Evolutionary conservation across 2,888 invertebrate species (phyloP).

Genomic region (Anoplius nigerrimus): DNA sequence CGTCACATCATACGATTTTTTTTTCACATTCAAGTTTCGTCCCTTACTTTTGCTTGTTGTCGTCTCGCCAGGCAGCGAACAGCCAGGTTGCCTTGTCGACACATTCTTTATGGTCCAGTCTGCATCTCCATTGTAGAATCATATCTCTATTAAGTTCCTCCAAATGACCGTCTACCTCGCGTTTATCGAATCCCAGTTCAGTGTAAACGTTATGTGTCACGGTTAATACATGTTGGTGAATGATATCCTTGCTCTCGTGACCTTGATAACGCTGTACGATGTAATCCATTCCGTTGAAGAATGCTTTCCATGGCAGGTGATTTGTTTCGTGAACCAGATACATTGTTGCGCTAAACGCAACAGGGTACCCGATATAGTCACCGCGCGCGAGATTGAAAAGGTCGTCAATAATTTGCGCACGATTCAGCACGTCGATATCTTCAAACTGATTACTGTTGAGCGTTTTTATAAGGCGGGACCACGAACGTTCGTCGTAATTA

Average conservation of each 20-base stretch:
- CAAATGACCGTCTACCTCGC: conserved; percentile 76
- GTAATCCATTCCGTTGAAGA: conserved; percentile 74
- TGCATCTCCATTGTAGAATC: conserved; percentile 82
- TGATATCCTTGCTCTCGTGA: conserved; percentile 1
- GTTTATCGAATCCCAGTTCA: conserved; percentile 76
- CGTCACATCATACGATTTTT: no score
- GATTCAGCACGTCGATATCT: conserved; percentile 80
- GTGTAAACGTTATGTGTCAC: conserved; percentile 76
- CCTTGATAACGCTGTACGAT: conserved; percentile 65
- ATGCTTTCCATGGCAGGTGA: conserved; percentile 86
- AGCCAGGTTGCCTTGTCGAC: conserved; percentile 53
- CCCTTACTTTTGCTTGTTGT: conserved; percentile 32
- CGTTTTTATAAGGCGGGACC: conserved; percentile 77
- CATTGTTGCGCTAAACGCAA: conserved; percentile 81
- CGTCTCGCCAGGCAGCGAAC: conserved; percentile 26
- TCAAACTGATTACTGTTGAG: conserved; percentile 74
- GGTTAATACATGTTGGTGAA: conserved; percentile 67
- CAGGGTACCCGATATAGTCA: conserved; percentile 78
- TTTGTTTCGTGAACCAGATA: conserved; percentile 83
- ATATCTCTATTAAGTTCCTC: conserved; percentile 80
- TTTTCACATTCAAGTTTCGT: background rate
- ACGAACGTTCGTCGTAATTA: conserved; percentile 80
- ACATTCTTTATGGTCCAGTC: conserved; percentile 80
- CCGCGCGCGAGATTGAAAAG: conserved; percentile 84
- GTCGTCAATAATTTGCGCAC: conserved; percentile 90